A percentile compares a stretch with the other conserved stretches of the same genome.
These are phyloP conservation scores for Epizoanthus fatuus DNA, from an alignment of 92 coral and sea anemone genomes.

Conservation along the genomic window DNA sequence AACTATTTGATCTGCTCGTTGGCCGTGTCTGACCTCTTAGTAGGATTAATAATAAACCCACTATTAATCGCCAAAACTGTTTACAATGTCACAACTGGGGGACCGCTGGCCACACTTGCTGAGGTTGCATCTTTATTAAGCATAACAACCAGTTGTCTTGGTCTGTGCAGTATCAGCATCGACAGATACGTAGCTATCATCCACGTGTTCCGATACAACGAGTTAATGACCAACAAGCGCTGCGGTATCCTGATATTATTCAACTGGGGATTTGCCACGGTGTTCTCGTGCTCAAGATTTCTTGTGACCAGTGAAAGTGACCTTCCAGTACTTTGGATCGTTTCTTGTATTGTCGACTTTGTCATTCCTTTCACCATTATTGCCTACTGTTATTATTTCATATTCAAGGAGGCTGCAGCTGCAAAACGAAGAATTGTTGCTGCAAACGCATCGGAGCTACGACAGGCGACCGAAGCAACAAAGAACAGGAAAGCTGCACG, in stretches of 20 bases:
- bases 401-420: neutral
- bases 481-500: slow-evolving; percentile 8
- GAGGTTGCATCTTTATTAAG: slow-evolving; percentile 1
- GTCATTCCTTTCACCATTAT: neutral
- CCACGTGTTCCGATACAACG: neutral
- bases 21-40: neutral
- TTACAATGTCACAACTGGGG: slow-evolving; percentile 3
- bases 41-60: slow-evolving; percentile 3
- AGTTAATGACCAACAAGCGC: neutral
- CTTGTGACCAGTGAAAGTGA: neutral
- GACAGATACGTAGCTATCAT: neutral
- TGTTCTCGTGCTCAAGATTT: neutral
- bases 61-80: slow-evolving; percentile 3
- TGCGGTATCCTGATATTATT: neutral
- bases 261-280: neutral
- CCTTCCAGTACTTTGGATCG: slow-evolving; percentile 6
- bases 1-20: neutral
- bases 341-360: neutral
- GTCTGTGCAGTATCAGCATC: neutral
- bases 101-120: neutral
- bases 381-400: slow-evolving; percentile 3
- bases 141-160: neutral
- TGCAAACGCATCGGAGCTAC: neutral
- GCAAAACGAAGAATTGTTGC: neutral
- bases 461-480: neutral